Conservation (phyloP, 2,797 vertebrate species). For the Triplophysa bombifrons region DNA sequence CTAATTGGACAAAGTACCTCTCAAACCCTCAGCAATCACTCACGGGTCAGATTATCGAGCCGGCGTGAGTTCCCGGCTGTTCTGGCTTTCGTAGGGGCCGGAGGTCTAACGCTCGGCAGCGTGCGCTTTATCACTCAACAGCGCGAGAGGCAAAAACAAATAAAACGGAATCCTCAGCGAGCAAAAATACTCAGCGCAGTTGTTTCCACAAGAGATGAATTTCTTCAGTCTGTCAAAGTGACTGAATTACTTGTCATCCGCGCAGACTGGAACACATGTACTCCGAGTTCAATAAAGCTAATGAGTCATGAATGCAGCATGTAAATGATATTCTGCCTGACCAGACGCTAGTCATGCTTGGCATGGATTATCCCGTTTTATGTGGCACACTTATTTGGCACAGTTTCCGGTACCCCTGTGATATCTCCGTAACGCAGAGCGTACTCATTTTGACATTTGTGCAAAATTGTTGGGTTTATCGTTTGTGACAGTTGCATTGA, state of each 20-base stretch:
- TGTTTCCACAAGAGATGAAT: slow-evolving; percentile 9
- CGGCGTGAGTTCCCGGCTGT: slow-evolving; percentile 61
- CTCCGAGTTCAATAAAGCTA: slow-evolving; percentile 35
- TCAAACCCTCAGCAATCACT: slow-evolving; percentile 82
- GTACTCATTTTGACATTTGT: slow-evolving; percentile 5
- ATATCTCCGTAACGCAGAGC: neutral
- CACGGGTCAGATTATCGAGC: slow-evolving; percentile 77
- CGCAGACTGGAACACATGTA: slow-evolving; percentile 1
- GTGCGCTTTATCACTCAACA: slow-evolving; percentile 29
- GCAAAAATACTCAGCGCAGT: neutral
- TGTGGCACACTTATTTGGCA: slow-evolving; percentile 7
- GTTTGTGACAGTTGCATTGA: slow-evolving; percentile 5
- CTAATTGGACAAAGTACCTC: slow-evolving; percentile 96
- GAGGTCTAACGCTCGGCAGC: slow-evolving; percentile 41
- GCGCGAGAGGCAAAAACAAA: slow-evolving; percentile 34
- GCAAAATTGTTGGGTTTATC: neutral
- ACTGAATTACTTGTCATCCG: slow-evolving; percentile 28
- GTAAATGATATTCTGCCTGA: slow-evolving; percentile 7
- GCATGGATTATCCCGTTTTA: neutral
- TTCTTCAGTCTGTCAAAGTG: slow-evolving; percentile 10
- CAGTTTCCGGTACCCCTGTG: neutral
- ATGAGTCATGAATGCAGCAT: slow-evolving; percentile 33
- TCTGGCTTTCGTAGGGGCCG: slow-evolving; percentile 55
- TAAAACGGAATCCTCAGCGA: slow-evolving; percentile 38
- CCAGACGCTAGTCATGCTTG: slow-evolving; percentile 24